Evolutionary conservation across 2,888 invertebrate genomes (phyloP).

Genomic region (Mythimna vitellina): DNA sequence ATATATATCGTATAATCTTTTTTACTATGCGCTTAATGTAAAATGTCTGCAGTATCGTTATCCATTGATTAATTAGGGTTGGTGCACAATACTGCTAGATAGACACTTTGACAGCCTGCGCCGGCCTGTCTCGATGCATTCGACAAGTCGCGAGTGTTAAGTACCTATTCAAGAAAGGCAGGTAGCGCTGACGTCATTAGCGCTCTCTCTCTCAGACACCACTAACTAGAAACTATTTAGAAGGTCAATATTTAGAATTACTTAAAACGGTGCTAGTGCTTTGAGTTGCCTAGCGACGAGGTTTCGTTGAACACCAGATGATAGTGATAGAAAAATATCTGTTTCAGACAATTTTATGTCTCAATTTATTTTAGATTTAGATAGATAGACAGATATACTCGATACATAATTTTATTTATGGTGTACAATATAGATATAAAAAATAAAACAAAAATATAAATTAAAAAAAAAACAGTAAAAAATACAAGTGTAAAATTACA

Average conservation of each 20-base stretch:
- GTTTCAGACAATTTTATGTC: neutral
- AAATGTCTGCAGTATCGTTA: neutral
- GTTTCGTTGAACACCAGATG: neutral
- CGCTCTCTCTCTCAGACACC: constrained; percentile 16
- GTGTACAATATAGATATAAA: no score
- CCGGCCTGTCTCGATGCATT: constrained; percentile 24
- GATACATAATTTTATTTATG: no score
- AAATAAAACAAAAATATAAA: no score
- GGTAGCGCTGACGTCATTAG: constrained; percentile 60
- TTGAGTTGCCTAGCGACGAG: neutral
- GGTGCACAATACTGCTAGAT: neutral
- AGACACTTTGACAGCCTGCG: neutral
- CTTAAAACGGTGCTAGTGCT: neutral
- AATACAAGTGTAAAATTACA: no score
- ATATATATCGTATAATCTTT: neutral
- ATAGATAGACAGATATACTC: neutral
- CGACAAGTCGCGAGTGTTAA: constrained; percentile 34
- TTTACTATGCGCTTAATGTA: neutral
- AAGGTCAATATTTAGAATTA: constrained; percentile 1
- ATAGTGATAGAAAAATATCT: neutral
- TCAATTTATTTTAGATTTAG: neutral
- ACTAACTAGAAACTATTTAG: neutral
- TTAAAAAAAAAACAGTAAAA: no score
- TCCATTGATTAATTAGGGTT: constrained; percentile 17
- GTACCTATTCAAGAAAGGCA: constrained; percentile 34